Evolutionary conservation across 2,888 invertebrate species (phyloP), one percentile per base, ranked within the genome.

Genomic region (Nematopogon swammerdamellus): DNA sequence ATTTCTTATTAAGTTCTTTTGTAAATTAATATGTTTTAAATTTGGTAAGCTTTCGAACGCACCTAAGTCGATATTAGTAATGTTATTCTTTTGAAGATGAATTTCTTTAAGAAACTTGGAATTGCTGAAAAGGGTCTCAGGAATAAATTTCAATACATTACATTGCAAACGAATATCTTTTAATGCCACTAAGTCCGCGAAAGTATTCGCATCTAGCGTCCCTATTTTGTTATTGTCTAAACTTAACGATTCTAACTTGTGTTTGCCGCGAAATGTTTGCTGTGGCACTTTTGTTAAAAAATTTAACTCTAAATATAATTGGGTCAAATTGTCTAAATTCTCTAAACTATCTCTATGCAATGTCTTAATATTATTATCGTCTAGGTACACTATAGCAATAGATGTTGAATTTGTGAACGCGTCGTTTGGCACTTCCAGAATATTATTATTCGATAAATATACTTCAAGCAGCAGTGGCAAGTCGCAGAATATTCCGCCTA

Each of bases 381-480:
- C 92, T 60, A 95, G 74, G 68, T 93, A 89, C 59, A 95, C 85
- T 50, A 90, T 86, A 49, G 86, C 85, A 53, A 95, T 82, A 60
- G 87, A 87, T 17, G 84, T 82, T 44, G 92, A 92, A 60, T 91
- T 90, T 49, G 86, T 84, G 67, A 92, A 94, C 17, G 92, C 89
- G 62, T 92, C 89, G 45, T 87, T 85, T 48, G 92, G 89, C 64
- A 95, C 84, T 68, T 93, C 92, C 55, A 94, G 79, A 59, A 95
- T 91, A 68, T 95, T 95, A 70, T 95, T 95, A 72, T 93, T 91
- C 50, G 90, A 88, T 51, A 95, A 79, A 61, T 90, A 89, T 49
- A 95, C 75, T 70, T 95, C 93, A 49, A 84, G 82, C 20, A 95
- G 74, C 56, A 89, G 88, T 0, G 91, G 89, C 55, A 95, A 74